Percentiles rank a stretch among this genome's conserved stretches.
phyloP scores from a whole-genome alignment of 2,113 vertebrate genomes.

The Thalassoma bifasciatum region DNA sequence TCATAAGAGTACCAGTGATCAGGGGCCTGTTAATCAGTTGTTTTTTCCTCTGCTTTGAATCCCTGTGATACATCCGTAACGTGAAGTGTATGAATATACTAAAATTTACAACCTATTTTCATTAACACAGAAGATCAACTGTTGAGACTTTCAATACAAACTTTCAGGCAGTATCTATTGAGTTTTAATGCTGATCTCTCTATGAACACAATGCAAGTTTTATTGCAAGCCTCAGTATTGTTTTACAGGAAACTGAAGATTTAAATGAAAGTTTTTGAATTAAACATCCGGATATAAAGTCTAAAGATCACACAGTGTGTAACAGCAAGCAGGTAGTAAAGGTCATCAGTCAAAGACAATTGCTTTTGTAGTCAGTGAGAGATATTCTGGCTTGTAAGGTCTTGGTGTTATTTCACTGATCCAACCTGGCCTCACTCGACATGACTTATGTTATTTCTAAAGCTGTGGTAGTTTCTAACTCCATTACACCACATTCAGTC shows the following conservation, averaged over 20 bases:
- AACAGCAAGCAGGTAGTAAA: conserved; percentile 19
- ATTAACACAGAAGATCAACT: too few relatives aligned
- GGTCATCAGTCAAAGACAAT: conserved; percentile 27
- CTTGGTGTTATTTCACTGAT: conserved; percentile 6
- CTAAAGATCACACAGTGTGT: background rate
- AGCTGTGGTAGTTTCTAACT: conserved; percentile 36
- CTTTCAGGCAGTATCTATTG: too few relatives aligned
- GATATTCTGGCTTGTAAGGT: conserved; percentile 17
- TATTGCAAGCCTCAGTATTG: too few relatives aligned
- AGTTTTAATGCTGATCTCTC: too few relatives aligned
- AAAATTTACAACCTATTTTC: too few relatives aligned
- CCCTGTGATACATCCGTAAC: too few relatives aligned
- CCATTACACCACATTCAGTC: conserved; percentile 53
- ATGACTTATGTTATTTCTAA: conserved; percentile 34
- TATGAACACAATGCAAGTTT: too few relatives aligned
- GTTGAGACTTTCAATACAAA: too few relatives aligned
- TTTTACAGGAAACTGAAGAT: background rate
- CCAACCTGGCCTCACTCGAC: conserved; percentile 29
- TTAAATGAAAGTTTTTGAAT: background rate
- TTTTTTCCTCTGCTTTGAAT: too few relatives aligned
- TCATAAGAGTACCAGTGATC: too few relatives aligned
- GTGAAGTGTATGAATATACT: too few relatives aligned
- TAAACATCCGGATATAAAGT: background rate
- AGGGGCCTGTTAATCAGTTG: too few relatives aligned
- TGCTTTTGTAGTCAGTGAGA: conserved; percentile 22